Percentiles rank a stretch among this genome's conserved stretches.
phyloP scores from a whole-genome alignment of 2,113 vertebrate species.

The Paedocypris sp. region DNA sequence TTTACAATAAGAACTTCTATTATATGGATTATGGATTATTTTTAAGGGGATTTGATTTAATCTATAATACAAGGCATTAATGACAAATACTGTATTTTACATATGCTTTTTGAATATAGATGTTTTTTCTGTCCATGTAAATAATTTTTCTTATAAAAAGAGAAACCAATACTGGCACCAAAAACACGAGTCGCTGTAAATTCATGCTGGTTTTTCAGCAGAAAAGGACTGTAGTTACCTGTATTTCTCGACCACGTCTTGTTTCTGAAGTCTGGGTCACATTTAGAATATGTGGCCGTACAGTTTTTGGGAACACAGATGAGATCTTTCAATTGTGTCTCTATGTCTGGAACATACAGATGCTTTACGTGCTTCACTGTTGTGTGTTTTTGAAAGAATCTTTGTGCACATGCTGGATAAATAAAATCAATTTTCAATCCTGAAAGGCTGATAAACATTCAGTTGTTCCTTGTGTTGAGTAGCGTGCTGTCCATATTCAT shows the following conservation, averaged over 20 bases:
- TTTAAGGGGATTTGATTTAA: not conserved
- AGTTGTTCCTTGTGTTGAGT: constrained; percentile 24
- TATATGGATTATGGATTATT: not conserved
- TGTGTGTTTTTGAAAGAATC: constrained; percentile 16
- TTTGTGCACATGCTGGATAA: constrained; percentile 57
- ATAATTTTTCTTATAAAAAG: not conserved
- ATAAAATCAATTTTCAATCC: too few species aligned
- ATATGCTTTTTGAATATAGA: not conserved
- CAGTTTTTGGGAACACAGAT: constrained; percentile 1
- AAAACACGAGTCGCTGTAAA: not conserved
- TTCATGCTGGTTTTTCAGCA: not conserved
- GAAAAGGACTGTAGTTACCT: not conserved
- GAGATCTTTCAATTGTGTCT: constrained; percentile 9
- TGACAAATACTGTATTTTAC: constrained; percentile 7
- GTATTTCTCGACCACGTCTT: not conserved
- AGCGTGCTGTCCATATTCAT: too few species aligned
- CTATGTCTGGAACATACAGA: constrained; percentile 39
- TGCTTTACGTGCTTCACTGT: not conserved
- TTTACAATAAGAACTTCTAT: not conserved
- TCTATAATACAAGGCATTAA: not conserved
- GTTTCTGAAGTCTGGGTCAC: not conserved
- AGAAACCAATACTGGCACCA: not conserved
- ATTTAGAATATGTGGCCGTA: constrained; percentile 9
- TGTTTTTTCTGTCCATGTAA: not conserved
- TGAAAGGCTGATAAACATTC: too few species aligned